Conservation (phyloP, 2,797 vertebrate species). For the Champsocephalus esox region DNA sequence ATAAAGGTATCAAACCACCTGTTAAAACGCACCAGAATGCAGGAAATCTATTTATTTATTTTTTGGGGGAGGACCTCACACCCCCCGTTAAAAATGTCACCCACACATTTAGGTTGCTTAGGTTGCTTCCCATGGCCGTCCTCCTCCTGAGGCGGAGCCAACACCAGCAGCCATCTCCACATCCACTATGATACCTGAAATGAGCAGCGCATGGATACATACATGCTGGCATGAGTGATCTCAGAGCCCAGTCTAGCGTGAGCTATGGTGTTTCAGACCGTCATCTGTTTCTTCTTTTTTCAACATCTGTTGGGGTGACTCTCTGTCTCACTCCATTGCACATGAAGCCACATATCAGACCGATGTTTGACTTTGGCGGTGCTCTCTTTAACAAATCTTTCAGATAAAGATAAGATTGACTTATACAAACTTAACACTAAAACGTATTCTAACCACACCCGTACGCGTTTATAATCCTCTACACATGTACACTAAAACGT, state of each 20-base stretch:
- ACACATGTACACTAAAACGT: no score
- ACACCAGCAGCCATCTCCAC: constrained; percentile 15
- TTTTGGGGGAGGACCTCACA: no score
- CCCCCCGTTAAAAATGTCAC: no score
- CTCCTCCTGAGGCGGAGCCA: constrained; percentile 29
- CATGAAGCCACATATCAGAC: constrained; percentile 46
- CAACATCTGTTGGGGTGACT: constrained; percentile 51
- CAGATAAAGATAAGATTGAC: no score
- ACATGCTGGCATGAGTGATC: constrained; percentile 39
- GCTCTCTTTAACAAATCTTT: constrained; percentile 30
- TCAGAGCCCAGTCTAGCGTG: constrained; percentile 3
- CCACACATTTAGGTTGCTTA: no score
- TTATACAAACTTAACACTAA: no score
- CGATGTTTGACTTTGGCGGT: constrained; percentile 27
- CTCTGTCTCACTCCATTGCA: background rate
- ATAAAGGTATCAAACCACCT: no score
- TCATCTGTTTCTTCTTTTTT: constrained; percentile 31
- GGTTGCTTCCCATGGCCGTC: background rate
- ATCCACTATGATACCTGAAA: constrained; percentile 33
- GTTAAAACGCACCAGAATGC: no score
- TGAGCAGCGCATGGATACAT: constrained; percentile 42
- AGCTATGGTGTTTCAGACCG: constrained; percentile 36
- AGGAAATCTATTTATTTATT: no score
- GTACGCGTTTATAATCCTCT: no score
- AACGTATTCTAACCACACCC: no score